Conservation (phyloP, 2,113 vertebrate species). For the Stegastes partitus region DNA sequence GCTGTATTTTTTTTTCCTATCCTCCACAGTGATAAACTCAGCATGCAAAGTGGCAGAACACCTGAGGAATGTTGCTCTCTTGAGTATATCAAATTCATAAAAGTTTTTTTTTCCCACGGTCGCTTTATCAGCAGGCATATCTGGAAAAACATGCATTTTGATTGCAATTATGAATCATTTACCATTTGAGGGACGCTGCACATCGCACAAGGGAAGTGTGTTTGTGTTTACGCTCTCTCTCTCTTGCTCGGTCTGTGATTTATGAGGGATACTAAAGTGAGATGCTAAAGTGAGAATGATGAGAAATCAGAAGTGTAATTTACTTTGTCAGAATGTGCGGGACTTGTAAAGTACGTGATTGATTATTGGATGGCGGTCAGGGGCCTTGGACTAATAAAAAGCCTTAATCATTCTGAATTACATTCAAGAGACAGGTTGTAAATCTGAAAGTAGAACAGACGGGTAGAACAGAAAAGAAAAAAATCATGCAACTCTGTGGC, state of each 20-base stretch:
- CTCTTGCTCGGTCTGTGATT: conserved; percentile 38
- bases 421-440: conserved; percentile 53
- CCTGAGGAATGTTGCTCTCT: too few species aligned
- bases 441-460: conserved; percentile 48
- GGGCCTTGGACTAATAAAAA: conserved; percentile 59
- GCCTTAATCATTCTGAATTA: conserved; percentile 61
- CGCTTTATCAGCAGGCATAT: too few species aligned
- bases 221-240: background rate
- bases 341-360: conserved; percentile 49
- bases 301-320: conserved; percentile 51
- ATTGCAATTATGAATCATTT: too few species aligned
- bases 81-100: too few species aligned
- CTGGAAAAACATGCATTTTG: too few species aligned
- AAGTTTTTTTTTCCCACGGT: too few species aligned
- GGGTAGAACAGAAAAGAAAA: background rate
- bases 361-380: conserved; percentile 49
- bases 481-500: conserved; percentile 14
- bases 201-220: too few species aligned
- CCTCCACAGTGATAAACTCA: too few species aligned
- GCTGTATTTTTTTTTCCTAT: too few species aligned
- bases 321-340: conserved; percentile 35
- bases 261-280: background rate
- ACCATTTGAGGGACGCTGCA: too few species aligned
- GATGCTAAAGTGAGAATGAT: conserved; percentile 39
- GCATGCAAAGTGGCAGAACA: too few species aligned